phyloP scores from a whole-genome alignment of 1,140 invertebrate genomes.

The Chrysoperla carnea region DNA sequence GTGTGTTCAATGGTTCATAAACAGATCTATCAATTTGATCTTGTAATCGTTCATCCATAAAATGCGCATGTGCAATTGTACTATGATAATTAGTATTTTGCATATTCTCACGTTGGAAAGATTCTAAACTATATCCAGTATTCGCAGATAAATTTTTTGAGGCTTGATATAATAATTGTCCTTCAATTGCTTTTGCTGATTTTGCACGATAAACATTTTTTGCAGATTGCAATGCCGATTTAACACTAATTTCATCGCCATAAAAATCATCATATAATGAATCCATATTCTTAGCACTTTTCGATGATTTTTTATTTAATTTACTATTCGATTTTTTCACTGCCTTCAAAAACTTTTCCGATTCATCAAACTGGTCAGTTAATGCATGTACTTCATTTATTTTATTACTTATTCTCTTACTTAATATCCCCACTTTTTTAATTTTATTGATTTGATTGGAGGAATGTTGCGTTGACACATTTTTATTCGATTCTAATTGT shows the following conservation, averaged over 20 bases:
- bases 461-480: too few relatives aligned
- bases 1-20: conserved; percentile 28
- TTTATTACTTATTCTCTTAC: too few relatives aligned
- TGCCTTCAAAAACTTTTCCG: too few relatives aligned
- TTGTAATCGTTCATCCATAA: conserved; percentile 25
- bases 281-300: conserved; percentile 17
- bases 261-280: conserved; percentile 24
- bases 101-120: conserved; percentile 18
- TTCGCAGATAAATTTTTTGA: conserved; percentile 32
- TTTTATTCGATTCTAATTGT: too few relatives aligned
- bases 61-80: conserved; percentile 17
- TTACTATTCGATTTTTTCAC: too few relatives aligned
- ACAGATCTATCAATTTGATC: conserved; percentile 29
- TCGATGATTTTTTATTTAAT: too few relatives aligned
- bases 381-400: too few relatives aligned
- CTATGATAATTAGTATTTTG: conserved; percentile 21
- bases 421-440: too few relatives aligned
- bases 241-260: conserved; percentile 14
- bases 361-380: too few relatives aligned
- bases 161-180: conserved; percentile 38
- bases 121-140: conserved; percentile 13
- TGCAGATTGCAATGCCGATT: conserved; percentile 26
- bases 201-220: conserved; percentile 39
- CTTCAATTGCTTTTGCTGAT: conserved; percentile 52
- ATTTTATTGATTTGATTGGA: too few relatives aligned